These are phyloP conservation scores for Drosophila pandora DNA, from an alignment of 1,140 invertebrate species.

Conservation along the genomic window DNA sequence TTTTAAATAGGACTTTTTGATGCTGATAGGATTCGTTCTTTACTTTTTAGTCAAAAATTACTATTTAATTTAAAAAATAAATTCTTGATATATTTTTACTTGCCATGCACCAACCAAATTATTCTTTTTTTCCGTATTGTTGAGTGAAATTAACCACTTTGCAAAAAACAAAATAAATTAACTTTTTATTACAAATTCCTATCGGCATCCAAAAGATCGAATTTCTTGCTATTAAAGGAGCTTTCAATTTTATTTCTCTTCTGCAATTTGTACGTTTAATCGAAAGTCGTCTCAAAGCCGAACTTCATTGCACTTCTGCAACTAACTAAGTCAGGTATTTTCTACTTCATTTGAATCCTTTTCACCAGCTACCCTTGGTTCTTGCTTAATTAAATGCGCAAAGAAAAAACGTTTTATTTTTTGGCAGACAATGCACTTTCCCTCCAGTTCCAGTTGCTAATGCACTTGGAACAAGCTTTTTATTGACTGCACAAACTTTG, in stretches of 20 bases:
- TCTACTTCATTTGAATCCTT: slow-evolving; percentile 3
- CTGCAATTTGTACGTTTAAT: slow-evolving; percentile 39
- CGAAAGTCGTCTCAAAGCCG: slow-evolving; percentile 36
- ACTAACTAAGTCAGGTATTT: slow-evolving; percentile 22
- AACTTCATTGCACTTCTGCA: slow-evolving; percentile 13
- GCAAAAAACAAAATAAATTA: neutral
- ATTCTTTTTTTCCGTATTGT: too few relatives aligned
- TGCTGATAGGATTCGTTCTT: neutral
- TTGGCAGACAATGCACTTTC: slow-evolving; percentile 32
- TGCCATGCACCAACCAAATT: too few relatives aligned
- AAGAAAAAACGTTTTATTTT: slow-evolving; percentile 24
- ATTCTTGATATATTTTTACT: too few relatives aligned
- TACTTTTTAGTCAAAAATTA: too few relatives aligned
- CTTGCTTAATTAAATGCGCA: slow-evolving; percentile 58
- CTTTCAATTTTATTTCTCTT: neutral
- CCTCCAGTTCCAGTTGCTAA: slow-evolving; percentile 42
- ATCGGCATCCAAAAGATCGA: slow-evolving; percentile 4
- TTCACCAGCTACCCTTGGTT: neutral
- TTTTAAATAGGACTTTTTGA: neutral
- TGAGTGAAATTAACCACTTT: too few relatives aligned
- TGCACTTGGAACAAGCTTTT: slow-evolving; percentile 53
- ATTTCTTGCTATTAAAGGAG: slow-evolving; percentile 8
- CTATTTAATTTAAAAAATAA: neutral
- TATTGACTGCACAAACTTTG: slow-evolving; percentile 38
- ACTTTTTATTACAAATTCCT: neutral